phyloP scores from a whole-genome alignment of 2,113 vertebrate species.

The Psammodynastes pulverulentus region DNA sequence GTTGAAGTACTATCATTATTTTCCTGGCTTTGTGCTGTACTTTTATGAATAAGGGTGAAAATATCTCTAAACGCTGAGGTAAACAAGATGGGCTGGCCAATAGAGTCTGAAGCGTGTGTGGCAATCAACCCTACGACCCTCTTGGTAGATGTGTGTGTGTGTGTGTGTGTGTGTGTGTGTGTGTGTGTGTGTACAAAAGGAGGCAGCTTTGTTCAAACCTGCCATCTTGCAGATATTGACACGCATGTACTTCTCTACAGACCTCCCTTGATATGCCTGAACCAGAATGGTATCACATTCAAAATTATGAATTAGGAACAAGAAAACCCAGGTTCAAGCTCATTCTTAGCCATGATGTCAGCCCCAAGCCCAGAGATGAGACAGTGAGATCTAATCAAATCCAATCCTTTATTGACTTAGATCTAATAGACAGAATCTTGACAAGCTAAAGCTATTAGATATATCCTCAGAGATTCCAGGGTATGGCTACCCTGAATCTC shows the following conservation, averaged over 20 bases:
- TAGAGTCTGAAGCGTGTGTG: neutral
- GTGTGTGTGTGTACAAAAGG: neutral
- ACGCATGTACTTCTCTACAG: neutral
- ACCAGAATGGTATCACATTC: neutral
- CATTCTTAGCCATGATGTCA: neutral
- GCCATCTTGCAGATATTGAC: neutral
- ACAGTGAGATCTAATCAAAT: neutral
- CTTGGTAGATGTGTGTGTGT: neutral
- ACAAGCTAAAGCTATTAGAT: too few species aligned
- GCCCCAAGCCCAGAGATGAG: neutral
- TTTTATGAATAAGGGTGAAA: slow-evolving; percentile 65
- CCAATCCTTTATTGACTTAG: neutral
- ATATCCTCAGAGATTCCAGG: too few species aligned
- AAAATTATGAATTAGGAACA: neutral
- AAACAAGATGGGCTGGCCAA: slow-evolving; percentile 34
- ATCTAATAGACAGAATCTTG: neutral
- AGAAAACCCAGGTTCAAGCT: neutral
- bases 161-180: neutral
- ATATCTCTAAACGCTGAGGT: slow-evolving; percentile 64
- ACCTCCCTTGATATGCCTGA: neutral
- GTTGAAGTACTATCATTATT: slow-evolving; percentile 76
- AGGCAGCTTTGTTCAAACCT: neutral
- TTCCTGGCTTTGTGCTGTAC: slow-evolving; percentile 71
- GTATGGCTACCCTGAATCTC: too few species aligned
- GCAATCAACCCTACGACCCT: neutral